Base-by-base conservation (phyloP, 2,888 invertebrate species). In the Phengaris arion region DNA sequence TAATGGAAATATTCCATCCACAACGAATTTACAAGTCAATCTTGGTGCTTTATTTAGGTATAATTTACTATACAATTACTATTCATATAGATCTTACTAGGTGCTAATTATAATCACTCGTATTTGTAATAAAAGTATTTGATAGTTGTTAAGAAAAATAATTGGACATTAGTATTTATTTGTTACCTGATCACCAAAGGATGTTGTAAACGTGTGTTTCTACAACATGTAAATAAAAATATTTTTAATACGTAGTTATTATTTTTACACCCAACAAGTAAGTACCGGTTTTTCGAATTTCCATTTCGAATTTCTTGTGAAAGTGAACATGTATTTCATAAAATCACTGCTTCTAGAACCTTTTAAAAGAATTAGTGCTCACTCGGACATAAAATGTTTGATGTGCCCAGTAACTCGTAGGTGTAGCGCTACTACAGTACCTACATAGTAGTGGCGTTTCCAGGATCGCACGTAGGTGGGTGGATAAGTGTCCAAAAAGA, bases 11-110 rank as follows among this genome's bases (percentile, higher is more conserved):
- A 7, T 45, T 55, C n/a, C 10, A 22, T 51, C 51, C 10, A 72
- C 52, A 35, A 54, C 13, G 52, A 72, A 72, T 52, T 72, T 72
- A 72, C 6, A 72, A 91, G 91, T 91, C 91, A 91, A 82, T 89
- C 87, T 80, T 78, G 64, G 64, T 64, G 64, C 64, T 64, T 45
- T 45, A 59, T 12, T 64, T 13, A 64, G 35, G 35, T 35, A 12
- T 64, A 35, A 64, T 35, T 64, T 12, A 64, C 12, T 64, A 10
- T 59, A 59, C 4, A 64, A 35, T 35, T 10, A 64, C 64, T 45
- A 35, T 64, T 45, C 35, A 64, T 45, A 35, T 45, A 64, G 35
- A 35, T 64, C 35, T 64, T 45, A 12, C 64, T 64, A 64, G 64
- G 12, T 9, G 59, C 10, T 64, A 64, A 45, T 64, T 6, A 35